phyloP scores from a whole-genome alignment of 2,113 vertebrate species.

The Antechinus flavipes region DNA sequence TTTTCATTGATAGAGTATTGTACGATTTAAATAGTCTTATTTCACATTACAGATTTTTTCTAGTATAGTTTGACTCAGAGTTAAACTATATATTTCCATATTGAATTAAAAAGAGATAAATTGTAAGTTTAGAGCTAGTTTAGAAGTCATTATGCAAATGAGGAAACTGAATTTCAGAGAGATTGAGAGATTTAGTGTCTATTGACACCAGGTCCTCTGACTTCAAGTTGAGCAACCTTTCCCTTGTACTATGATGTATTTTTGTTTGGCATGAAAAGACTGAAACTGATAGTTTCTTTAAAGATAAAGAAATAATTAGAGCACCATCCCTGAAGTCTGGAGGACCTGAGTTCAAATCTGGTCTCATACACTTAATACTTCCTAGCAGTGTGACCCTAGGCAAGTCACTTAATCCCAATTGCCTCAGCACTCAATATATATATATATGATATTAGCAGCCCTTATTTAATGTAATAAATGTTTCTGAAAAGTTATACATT shows the following conservation, averaged over 20 bases:
- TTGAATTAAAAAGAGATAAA: conserved; percentile 47
- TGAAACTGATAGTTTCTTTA: conserved; percentile 20
- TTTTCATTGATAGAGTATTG: conserved; percentile 46
- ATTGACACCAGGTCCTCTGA: not conserved
- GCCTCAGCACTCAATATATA: too few species aligned
- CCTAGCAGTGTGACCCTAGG: too few species aligned
- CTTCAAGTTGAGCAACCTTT: not conserved
- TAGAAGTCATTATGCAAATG: not conserved
- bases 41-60: conserved; percentile 31
- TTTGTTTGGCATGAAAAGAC: conserved; percentile 46
- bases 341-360: too few species aligned
- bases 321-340: too few species aligned
- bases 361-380: too few species aligned
- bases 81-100: conserved; percentile 3
- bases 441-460: conserved; percentile 10
- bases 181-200: not conserved
- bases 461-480: conserved; percentile 32
- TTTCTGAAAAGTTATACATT: conserved; percentile 28
- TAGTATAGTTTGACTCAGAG: conserved; percentile 2
- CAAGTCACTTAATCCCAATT: too few species aligned
- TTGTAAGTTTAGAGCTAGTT: not conserved
- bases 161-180: not conserved
- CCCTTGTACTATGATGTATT: not conserved
- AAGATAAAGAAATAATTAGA: conserved; percentile 7
- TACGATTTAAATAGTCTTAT: conserved; percentile 28